phyloP scores from a whole-genome alignment of 2,888 invertebrate genomes.

The Rhamnusium bicolor region DNA sequence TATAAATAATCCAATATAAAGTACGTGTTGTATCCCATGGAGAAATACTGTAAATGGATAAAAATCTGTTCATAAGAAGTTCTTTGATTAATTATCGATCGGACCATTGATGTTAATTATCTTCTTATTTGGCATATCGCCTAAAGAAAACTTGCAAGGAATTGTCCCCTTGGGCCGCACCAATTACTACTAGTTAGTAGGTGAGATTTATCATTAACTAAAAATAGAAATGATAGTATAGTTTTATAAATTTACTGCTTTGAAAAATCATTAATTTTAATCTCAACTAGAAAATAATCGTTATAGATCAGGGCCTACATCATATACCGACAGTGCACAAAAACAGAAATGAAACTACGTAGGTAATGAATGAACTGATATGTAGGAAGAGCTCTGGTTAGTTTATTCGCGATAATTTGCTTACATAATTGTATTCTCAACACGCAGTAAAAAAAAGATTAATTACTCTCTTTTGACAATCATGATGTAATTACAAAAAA shows the following conservation, averaged over 20 bases:
- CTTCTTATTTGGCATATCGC: constrained; percentile 5
- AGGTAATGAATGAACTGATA: too few species aligned
- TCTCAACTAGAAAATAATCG: background rate
- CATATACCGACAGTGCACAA: background rate
- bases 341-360: too few species aligned
- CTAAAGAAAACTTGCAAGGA: background rate
- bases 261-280: constrained; percentile 13
- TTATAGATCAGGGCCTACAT: background rate
- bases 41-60: background rate
- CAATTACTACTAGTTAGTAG: constrained; percentile 10
- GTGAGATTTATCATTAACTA: constrained; percentile 7
- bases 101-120: constrained; percentile 9
- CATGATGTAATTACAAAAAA: too few species aligned
- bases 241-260: background rate
- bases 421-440: too few species aligned
- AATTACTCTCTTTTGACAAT: too few species aligned
- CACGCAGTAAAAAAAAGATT: too few species aligned
- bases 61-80: constrained; percentile 4
- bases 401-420: background rate
- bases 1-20: background rate
- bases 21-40: background rate
- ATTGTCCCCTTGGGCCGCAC: constrained; percentile 5
- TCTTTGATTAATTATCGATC: constrained; percentile 13
- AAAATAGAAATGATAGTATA: constrained; percentile 2
- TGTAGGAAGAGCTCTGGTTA: background rate